Percentiles rank a stretch among this genome's conserved stretches.
phyloP scores from a whole-genome alignment of 2,797 vertebrate genomes.

The Alosa sapidissima region DNA sequence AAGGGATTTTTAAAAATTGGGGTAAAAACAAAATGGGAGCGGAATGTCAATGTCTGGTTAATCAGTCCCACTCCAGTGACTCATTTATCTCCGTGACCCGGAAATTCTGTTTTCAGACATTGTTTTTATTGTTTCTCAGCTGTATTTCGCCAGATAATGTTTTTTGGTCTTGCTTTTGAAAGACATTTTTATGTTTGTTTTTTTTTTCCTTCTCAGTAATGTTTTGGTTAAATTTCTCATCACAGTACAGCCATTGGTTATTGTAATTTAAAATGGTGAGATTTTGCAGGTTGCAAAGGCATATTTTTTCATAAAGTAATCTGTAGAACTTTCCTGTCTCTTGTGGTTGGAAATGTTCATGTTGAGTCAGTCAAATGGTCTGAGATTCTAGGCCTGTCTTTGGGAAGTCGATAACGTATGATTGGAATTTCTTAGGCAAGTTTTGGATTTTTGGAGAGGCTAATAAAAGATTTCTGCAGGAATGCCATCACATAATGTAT shows the following conservation, averaged over 20 bases:
- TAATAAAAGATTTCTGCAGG: conserved; percentile 65
- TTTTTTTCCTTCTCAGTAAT: conserved; percentile 52
- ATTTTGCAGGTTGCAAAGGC: conserved; percentile 41
- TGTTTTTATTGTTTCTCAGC: conserved; percentile 32
- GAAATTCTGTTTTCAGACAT: conserved; percentile 49
- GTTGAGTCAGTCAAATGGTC: conserved; percentile 33
- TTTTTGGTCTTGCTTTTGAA: conserved; percentile 35
- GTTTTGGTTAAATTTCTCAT: conserved; percentile 44
- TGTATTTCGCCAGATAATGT: conserved; percentile 30
- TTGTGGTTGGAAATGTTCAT: conserved; percentile 51
- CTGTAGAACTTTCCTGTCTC: conserved; percentile 52
- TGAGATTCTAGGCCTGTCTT: conserved; percentile 53
- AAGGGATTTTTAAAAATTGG: not conserved
- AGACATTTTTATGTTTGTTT: conserved; percentile 28
- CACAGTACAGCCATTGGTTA: conserved; percentile 44
- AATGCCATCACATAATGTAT: conserved; percentile 65
- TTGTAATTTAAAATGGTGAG: conserved; percentile 51
- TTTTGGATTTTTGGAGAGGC: conserved; percentile 51
- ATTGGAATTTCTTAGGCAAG: conserved; percentile 57
- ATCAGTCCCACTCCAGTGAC: conserved; percentile 46
- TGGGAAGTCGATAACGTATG: conserved; percentile 18
- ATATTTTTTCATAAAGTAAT: conserved; percentile 37
- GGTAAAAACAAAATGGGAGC: not conserved
- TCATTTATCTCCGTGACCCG: conserved; percentile 16
- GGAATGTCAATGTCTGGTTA: conserved; percentile 35